phyloP scores from a whole-genome alignment of 2,888 invertebrate genomes.

The Diarsia dahlii region DNA sequence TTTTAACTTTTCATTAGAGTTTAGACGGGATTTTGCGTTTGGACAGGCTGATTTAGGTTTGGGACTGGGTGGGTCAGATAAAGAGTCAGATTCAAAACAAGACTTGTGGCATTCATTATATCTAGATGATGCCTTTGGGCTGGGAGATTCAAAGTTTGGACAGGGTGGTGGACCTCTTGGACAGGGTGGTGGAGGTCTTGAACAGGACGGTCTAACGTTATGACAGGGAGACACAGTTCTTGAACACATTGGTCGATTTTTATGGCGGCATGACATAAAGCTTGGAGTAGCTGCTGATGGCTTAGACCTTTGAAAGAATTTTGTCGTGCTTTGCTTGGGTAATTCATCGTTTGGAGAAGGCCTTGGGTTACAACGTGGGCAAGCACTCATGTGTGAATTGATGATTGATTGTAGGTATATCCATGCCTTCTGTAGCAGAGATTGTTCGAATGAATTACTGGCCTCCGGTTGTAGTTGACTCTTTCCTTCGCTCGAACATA shows the following conservation, averaged over 20 bases:
- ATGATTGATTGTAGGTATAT: conserved; percentile 28
- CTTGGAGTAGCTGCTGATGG: not conserved
- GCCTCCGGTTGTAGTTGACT: not conserved
- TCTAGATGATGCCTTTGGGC: not conserved
- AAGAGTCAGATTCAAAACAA: not conserved
- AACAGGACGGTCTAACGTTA: not conserved
- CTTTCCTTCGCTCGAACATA: not conserved
- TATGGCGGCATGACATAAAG: not conserved
- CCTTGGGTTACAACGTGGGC: conserved; percentile 36
- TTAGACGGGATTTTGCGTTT: not conserved
- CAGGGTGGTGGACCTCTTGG: too few relatives aligned
- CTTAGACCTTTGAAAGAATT: not conserved
- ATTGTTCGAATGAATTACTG: conserved; percentile 15
- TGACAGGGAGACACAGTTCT: not conserved
- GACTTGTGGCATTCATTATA: not conserved
- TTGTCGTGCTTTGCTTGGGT: not conserved
- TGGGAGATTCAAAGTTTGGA: not conserved
- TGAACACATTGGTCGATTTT: not conserved
- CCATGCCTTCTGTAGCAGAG: conserved; percentile 30
- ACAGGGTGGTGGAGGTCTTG: not conserved
- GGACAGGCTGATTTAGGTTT: not conserved
- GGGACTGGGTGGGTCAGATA: not conserved
- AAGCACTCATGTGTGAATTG: conserved; percentile 13
- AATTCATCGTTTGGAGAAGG: not conserved
- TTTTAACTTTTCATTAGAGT: not conserved